Evolutionary conservation across 2,113 vertebrate species (phyloP).

Genomic region (Perca flavescens): DNA sequence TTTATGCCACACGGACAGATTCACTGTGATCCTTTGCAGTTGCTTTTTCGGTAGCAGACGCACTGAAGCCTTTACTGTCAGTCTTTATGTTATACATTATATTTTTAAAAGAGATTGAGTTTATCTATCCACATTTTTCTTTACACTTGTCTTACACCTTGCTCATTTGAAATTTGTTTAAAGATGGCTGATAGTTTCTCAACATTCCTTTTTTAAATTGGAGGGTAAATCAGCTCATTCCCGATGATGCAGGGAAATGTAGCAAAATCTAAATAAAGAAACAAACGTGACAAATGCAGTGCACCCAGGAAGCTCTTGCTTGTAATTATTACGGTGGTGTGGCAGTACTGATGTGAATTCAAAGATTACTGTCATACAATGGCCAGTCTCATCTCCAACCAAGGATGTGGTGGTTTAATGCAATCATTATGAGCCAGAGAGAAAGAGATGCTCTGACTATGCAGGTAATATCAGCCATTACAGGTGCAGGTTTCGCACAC

Average conservation of each 20-base stretch:
- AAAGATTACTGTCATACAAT: constrained; percentile 54
- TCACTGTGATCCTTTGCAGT: constrained; percentile 38
- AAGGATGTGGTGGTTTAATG: constrained; percentile 46
- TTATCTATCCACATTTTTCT: constrained; percentile 31
- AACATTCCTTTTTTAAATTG: constrained; percentile 42
- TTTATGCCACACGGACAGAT: constrained; percentile 61
- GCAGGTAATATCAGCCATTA: constrained; percentile 78
- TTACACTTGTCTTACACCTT: neutral
- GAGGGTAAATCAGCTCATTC: constrained; percentile 46
- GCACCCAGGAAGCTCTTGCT: neutral
- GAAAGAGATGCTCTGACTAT: constrained; percentile 56
- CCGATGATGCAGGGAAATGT: constrained; percentile 32
- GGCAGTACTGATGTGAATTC: constrained; percentile 47
- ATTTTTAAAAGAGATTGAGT: constrained; percentile 28
- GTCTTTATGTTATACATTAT: neutral
- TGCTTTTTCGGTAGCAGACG: constrained; percentile 18
- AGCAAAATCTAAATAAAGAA: constrained; percentile 32
- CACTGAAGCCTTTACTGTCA: constrained; percentile 33
- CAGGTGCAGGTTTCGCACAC: constrained; percentile 61
- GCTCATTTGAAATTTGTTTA: constrained; percentile 27
- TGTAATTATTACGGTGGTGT: constrained; percentile 36
- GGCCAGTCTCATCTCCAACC: constrained; percentile 56
- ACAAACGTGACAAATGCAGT: constrained; percentile 5
- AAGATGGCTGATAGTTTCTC: constrained; percentile 18
- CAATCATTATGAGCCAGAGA: constrained; percentile 46